Evolutionary conservation across 2,888 invertebrate genomes (phyloP), one percentile per base, ranked within the genome.

Genomic region (Diloba caeruleocephala): DNA sequence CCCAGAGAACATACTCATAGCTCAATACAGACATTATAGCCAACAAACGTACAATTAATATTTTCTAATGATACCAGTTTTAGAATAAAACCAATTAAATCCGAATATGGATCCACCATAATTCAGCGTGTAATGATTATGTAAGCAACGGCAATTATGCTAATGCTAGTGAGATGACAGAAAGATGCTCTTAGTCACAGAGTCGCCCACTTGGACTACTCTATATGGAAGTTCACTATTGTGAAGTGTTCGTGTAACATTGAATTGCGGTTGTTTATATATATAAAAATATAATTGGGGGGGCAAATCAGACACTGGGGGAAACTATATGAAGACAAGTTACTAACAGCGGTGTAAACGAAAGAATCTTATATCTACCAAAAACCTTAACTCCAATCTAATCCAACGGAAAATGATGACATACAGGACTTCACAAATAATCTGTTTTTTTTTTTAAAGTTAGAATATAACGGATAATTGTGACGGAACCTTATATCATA

Each of bases 101-200:
- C 52, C 31, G 29, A 48, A 10, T 43, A 59, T 25, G 43, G 42
- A 14, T 1, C 1, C 28, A 29, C 38, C 39, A 65, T 61, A 59
- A 65, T 52, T 59, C 46, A 53, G 21, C 34, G 36, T 34, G 37
- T 45, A 48, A 59, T 53, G 3, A 44, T 66, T 62, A 53, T 44
- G 26, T 44, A 61, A 67, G 17, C 6, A 17, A n/a, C 36, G 14
- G 44, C 50, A 71, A 67, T 68, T 66, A 71, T 62, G 62, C 31
- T 49, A 67, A 68, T 66, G 13, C 2, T 33, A n/a, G 12, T 15
- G 12, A 66, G 29, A 66, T 62, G 62, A 71, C 62, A 67, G 26
- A 54, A 67, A 50, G 61, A 66, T 32, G 39, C 39, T 57, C 50
- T 67, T 52, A 62, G 49, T 44, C 49, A 54, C 39, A 29, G 21